Percentiles rank a stretch among this genome's conserved stretches.
These are phyloP conservation scores for Chymomyza procnemis DNA, from an alignment of 2,888 invertebrate genomes.

Conservation along the genomic window DNA sequence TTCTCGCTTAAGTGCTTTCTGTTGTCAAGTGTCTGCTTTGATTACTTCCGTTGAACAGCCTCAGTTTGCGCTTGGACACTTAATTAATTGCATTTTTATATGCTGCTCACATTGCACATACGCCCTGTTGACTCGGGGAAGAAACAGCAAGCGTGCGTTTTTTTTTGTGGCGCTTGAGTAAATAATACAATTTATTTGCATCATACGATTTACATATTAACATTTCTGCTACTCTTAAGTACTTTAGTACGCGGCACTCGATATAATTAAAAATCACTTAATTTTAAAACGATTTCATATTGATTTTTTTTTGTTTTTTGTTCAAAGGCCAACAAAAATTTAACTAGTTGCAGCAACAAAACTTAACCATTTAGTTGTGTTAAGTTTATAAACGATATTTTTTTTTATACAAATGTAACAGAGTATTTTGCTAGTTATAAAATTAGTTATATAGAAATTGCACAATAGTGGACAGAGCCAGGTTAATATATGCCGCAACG, in stretches of 20 bases:
- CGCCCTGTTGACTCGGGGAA: neutral
- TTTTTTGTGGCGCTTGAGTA: slow-evolving; percentile 33
- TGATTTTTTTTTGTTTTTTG: too few relatives aligned
- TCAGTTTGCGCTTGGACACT: neutral
- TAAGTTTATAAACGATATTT: neutral
- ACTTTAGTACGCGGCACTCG: slow-evolving; percentile 31
- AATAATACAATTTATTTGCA: slow-evolving; percentile 51
- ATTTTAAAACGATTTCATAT: slow-evolving; percentile 24
- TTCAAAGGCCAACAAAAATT: slow-evolving; percentile 36
- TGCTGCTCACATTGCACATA: neutral
- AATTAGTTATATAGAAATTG: slow-evolving; percentile 18
- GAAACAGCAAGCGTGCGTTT: neutral
- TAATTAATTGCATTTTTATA: slow-evolving; percentile 39
- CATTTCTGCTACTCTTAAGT: neutral
- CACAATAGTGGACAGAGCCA: neutral
- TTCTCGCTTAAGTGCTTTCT: slow-evolving; percentile 55
- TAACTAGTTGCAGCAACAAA: slow-evolving; percentile 42
- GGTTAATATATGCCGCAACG: neutral
- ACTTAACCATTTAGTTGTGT: slow-evolving; percentile 40
- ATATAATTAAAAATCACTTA: slow-evolving; percentile 32
- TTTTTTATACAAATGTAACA: slow-evolving; percentile 43
- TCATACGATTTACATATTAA: slow-evolving; percentile 22
- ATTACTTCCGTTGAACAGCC: slow-evolving; percentile 9
- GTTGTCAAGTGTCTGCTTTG: slow-evolving; percentile 44
- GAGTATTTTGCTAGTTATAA: slow-evolving; percentile 55